A percentile compares a stretch with the other conserved stretches of the same genome.
Conservation (phyloP, 2,113 vertebrate species). For the Caranx melampygus region DNA sequence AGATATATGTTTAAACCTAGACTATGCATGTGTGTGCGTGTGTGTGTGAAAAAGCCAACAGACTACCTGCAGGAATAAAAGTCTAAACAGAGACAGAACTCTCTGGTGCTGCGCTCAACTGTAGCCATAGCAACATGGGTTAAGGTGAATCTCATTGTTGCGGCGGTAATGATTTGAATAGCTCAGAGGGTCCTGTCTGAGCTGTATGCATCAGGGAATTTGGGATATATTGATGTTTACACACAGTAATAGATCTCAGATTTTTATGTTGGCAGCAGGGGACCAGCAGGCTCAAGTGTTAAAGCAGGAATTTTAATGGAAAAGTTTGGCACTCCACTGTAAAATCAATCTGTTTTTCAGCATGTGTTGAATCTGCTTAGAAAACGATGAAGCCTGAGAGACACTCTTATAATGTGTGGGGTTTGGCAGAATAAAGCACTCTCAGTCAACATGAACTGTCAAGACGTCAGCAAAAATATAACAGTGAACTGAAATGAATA, state of each 20-base stretch:
- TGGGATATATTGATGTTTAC: conserved; percentile 37
- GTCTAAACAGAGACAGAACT: conserved; percentile 5
- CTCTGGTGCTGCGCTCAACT: conserved; percentile 1
- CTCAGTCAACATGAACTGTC: background rate
- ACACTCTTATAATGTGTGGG: background rate
- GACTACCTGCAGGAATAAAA: background rate
- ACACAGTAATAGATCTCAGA: conserved; percentile 30
- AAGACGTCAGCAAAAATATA: background rate
- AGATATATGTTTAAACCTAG: too few species aligned
- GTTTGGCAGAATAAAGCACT: background rate
- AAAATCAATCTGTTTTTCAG: background rate
- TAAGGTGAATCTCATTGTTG: conserved; percentile 49
- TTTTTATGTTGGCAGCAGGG: background rate
- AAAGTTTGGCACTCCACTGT: conserved; percentile 30
- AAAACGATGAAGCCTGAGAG: background rate
- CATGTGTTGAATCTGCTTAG: background rate
- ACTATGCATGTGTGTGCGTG: background rate
- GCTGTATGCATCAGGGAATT: conserved; percentile 27
- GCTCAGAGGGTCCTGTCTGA: conserved; percentile 52
- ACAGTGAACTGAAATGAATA: background rate
- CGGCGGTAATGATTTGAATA: conserved; percentile 43
- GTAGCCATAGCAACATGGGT: conserved; percentile 73
- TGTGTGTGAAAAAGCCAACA: background rate
- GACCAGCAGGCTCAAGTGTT: conserved; percentile 26
- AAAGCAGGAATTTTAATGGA: conserved; percentile 23